phyloP scores from a whole-genome alignment of 2,888 invertebrate genomes.

The Drosophila eohydei region DNA sequence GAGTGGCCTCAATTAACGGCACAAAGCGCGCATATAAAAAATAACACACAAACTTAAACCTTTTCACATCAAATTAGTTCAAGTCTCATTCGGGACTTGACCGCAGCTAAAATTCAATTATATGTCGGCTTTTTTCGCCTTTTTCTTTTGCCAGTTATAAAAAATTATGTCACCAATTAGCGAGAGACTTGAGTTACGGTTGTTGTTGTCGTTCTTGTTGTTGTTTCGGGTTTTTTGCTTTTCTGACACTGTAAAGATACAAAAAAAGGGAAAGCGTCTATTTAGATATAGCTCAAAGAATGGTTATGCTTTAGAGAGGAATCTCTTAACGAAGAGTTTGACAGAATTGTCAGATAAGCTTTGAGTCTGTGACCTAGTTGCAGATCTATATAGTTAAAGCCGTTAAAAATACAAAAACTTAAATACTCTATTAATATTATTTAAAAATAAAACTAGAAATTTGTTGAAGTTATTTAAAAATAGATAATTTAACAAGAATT shows the following conservation, averaged over 20 bases:
- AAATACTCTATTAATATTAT: not conserved
- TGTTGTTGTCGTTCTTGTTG: conserved; percentile 30
- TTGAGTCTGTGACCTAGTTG: not conserved
- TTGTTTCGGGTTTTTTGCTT: conserved; percentile 6
- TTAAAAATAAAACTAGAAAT: not conserved
- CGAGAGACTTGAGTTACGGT: conserved; percentile 32
- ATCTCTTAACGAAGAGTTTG: not conserved
- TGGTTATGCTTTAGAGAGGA: not conserved
- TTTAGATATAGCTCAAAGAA: conserved; percentile 17
- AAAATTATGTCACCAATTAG: conserved; percentile 76
- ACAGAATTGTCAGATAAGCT: not conserved
- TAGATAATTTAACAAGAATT: not conserved
- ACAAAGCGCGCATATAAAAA: conserved; percentile 31
- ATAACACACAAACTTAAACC: conserved; percentile 44
- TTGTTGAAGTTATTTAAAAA: not conserved
- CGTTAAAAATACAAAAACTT: not conserved
- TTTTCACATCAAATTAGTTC: conserved; percentile 64
- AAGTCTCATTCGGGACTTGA: conserved; percentile 53
- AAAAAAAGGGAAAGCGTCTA: conserved; percentile 20
- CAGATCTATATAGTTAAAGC: not conserved
- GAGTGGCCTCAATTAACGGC: conserved; percentile 71
- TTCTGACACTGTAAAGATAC: conserved; percentile 55
- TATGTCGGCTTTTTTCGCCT: conserved; percentile 36
- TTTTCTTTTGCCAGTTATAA: conserved; percentile 50
- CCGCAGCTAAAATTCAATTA: conserved; percentile 59